These are phyloP conservation scores for Eristalis intricaria DNA, from an alignment of 2,888 invertebrate species.

Conservation along the genomic window DNA sequence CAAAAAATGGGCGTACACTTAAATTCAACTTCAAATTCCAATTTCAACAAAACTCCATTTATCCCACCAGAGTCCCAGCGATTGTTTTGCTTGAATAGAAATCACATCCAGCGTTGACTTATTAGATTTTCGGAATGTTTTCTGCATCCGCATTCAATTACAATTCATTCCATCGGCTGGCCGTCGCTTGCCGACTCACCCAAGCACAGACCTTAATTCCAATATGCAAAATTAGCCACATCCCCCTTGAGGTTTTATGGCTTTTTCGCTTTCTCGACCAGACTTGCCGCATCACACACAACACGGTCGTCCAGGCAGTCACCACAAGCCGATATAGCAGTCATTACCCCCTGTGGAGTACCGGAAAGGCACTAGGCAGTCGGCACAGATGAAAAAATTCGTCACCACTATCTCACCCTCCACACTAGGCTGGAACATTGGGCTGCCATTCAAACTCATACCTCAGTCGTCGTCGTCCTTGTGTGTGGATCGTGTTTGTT, in stretches of 20 bases:
- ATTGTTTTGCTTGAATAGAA: constrained; percentile 1
- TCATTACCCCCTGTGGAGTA: constrained; percentile 45
- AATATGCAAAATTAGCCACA: constrained; percentile 69
- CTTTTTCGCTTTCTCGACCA: constrained; percentile 51
- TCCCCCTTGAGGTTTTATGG: constrained; percentile 61
- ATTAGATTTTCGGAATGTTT: constrained; percentile 11
- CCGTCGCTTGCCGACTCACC: background rate
- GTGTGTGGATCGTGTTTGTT: constrained; percentile 64
- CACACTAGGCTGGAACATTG: constrained; percentile 27
- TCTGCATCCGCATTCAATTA: constrained; percentile 36
- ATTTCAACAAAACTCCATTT: too few relatives aligned
- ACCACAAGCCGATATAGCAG: constrained; percentile 10
- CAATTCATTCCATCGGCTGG: background rate
- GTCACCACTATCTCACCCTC: background rate
- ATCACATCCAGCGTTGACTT: constrained; percentile 8
- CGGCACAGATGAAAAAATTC: constrained; percentile 23
- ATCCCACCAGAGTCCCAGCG: background rate
- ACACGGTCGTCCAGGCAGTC: background rate
- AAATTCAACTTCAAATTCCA: too few relatives aligned
- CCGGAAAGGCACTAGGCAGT: constrained; percentile 32
- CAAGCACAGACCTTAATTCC: constrained; percentile 37
- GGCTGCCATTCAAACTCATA: constrained; percentile 2
- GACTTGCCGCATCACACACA: constrained; percentile 30
- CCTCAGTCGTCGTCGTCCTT: constrained; percentile 28
- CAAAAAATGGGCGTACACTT: too few relatives aligned